Conservation (phyloP, 2,113 vertebrate species). For the Chloebia gouldiae region DNA sequence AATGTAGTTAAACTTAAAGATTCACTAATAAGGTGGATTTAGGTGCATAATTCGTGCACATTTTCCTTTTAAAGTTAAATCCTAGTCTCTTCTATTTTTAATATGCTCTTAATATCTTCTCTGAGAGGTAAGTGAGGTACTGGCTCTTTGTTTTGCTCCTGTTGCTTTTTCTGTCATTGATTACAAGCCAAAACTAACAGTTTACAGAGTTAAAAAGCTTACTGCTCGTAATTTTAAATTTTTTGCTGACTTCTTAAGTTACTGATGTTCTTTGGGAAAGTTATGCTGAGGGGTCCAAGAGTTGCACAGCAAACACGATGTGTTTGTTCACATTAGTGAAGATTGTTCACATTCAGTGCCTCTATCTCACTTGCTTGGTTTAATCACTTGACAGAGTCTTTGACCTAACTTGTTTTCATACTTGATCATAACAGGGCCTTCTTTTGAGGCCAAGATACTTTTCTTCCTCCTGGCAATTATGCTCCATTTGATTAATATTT, state of each 20-base stretch:
- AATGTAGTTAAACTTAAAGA: neutral
- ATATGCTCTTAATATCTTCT: neutral
- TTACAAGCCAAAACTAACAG: neutral
- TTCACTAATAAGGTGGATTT: neutral
- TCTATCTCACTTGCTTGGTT: neutral
- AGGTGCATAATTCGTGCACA: neutral
- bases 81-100: neutral
- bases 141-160: neutral
- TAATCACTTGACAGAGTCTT: neutral
- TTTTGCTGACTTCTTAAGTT: neutral
- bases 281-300: neutral
- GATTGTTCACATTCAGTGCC: neutral
- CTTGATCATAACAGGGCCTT: neutral
- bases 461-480: neutral
- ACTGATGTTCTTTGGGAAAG: neutral
- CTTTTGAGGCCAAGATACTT: neutral
- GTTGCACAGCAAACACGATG: neutral
- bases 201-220: neutral
- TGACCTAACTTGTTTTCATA: neutral
- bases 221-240: neutral
- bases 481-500: neutral
- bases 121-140: neutral
- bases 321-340: neutral
- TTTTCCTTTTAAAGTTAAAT: neutral
- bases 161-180: neutral